These are phyloP conservation scores for Ormyrus nitidulus DNA, from an alignment of 2,888 invertebrate genomes.

Conservation along the genomic window DNA sequence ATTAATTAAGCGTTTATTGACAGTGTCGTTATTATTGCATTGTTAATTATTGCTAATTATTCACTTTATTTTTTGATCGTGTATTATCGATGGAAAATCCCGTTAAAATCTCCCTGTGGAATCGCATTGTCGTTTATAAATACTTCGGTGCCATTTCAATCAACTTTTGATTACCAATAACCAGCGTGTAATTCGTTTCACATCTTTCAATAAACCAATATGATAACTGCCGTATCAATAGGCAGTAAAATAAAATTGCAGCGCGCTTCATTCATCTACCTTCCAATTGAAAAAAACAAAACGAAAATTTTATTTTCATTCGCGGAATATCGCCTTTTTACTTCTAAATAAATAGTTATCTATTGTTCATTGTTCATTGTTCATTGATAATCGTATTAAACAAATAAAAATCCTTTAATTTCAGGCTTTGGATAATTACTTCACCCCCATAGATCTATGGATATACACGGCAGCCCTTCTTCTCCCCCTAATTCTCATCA, in stretches of 20 bases:
- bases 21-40: too few relatives aligned
- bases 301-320: conserved; percentile 5
- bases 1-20: too few relatives aligned
- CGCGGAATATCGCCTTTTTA: not conserved
- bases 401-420: conserved; percentile 54
- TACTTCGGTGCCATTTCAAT: conserved; percentile 36
- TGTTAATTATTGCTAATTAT: too few relatives aligned
- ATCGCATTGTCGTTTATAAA: conserved; percentile 6
- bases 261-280: not conserved
- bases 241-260: not conserved
- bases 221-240: conserved; percentile 10
- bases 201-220: conserved; percentile 38
- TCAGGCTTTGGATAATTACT: conserved; percentile 76
- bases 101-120: conserved; percentile 17
- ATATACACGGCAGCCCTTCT: conserved; percentile 81
- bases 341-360: not conserved
- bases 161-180: conserved; percentile 42
- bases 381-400: not conserved
- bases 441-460: conserved; percentile 76
- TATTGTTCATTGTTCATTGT: too few relatives aligned
- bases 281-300: not conserved
- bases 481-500: conserved; percentile 84
- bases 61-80: too few relatives aligned
- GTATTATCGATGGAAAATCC: conserved; percentile 17
- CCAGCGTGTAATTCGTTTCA: conserved; percentile 36